Evolutionary conservation across 2,113 vertebrate species (phyloP), one percentile per base, ranked within the genome.

Genomic region (Anarhynchus alexandrinus): DNA sequence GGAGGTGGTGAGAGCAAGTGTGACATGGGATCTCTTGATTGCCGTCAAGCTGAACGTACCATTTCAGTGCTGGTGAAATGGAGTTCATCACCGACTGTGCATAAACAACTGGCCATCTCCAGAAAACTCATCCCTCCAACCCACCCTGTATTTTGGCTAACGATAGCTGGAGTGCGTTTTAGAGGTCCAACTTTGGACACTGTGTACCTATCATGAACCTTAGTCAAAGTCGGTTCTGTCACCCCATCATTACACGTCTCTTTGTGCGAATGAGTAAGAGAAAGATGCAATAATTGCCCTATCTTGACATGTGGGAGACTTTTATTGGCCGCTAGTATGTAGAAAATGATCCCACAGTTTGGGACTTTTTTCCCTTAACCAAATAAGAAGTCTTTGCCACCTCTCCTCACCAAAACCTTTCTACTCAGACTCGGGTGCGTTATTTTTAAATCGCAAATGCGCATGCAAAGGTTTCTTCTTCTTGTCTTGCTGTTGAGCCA

Each of bases 371-470:
- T 36, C 10, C 32, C 0, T 6, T 55, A 21, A 70, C 23, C 3
- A 18, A 32, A 21, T 43, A 20, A 78, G 21, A 21, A 62, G 14
- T 19, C 22, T 72, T 72, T 77, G 12, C 32, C 30, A 34, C 30
- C 14, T 52, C 7, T 12, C 17, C 22, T 45, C n/a, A 25, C 17
- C 34, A 57, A 61, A 82, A 49, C 25, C 9, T n/a, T 32, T 7
- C 49, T 74, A 3, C 20, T 81, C 21, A n/a, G 19, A 21, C 20
- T 27, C 15, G 3, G 1, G 1, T 45, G 22, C 0, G 0, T 74
- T 62, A n/a, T 34, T 74, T 90, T 47, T 25, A 30, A 83, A 22
- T 70, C 6, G 2, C 11, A 71, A 26, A 22, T 27, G 3, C 26
- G 27, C 22, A 8, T 0, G 0, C 8, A 6, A 40, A 49, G 3